Evolutionary conservation across 2,888 invertebrate genomes (phyloP).

Genomic region (Coleophora deauratella): DNA sequence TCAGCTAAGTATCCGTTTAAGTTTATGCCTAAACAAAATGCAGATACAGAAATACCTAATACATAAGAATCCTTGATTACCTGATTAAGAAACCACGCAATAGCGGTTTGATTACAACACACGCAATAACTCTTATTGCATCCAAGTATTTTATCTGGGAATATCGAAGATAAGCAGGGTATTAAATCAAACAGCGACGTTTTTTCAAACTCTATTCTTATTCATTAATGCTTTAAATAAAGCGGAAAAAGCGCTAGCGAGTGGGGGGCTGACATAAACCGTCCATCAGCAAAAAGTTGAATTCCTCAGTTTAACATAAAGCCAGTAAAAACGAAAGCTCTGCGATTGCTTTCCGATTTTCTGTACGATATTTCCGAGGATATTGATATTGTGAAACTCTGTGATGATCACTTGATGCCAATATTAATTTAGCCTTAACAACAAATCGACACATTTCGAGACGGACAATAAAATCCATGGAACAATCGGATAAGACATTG

Average conservation of each 20-base stretch:
- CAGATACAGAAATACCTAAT: too few species aligned
- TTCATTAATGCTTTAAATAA: conserved; percentile 71
- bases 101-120: conserved; percentile 3
- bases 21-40: too few species aligned
- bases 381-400: conserved; percentile 3
- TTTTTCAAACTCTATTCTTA: conserved; percentile 62
- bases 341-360: conserved; percentile 23
- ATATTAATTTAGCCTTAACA: conserved; percentile 1
- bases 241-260: conserved; percentile 48
- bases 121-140: conserved; percentile 15
- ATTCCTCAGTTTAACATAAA: conserved; percentile 42
- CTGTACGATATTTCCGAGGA: conserved; percentile 18
- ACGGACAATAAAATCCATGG: conserved; percentile 30
- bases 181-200: conserved; percentile 56
- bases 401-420: background rate
- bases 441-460: conserved; percentile 3
- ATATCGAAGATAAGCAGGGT: conserved; percentile 42
- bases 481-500: conserved; percentile 25
- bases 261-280: conserved; percentile 69
- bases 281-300: conserved; percentile 43
- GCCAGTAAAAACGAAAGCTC: conserved; percentile 30
- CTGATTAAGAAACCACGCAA: too few species aligned
- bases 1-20: too few species aligned
- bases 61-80: too few species aligned
- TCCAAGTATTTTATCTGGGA: conserved; percentile 29